Percentiles rank a stretch among this genome's conserved stretches.
phyloP scores from a whole-genome alignment of 2,113 vertebrate species.

The Elgaria multicarinata region DNA sequence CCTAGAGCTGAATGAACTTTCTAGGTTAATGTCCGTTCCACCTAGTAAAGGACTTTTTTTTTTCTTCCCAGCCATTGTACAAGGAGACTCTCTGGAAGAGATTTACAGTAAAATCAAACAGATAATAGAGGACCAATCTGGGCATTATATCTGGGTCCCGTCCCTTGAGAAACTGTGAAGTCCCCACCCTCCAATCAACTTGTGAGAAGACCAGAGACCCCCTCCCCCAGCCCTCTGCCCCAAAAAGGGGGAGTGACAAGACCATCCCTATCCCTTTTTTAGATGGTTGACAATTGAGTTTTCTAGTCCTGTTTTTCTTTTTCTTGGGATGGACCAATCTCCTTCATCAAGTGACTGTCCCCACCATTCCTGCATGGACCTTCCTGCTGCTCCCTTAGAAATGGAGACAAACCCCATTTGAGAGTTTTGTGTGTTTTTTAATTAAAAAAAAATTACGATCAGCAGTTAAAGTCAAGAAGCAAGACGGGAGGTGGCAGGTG shows the following conservation, averaged over 20 bases:
- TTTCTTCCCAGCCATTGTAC: conserved; percentile 91
- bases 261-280: conserved; percentile 90
- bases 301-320: conserved; percentile 97
- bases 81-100: conserved; percentile 99
- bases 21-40: not conserved
- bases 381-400: conserved; percentile 79
- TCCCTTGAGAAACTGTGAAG: conserved; percentile 99
- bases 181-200: conserved; percentile 73
- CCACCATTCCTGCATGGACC: conserved; percentile 95
- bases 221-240: conserved; percentile 78
- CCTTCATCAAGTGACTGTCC: conserved; percentile 93
- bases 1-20: not conserved
- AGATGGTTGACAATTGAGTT: conserved; percentile 96
- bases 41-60: conserved; percentile 18
- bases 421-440: conserved; percentile 77
- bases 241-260: conserved; percentile 70
- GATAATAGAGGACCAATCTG: conserved; percentile 99
- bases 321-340: conserved; percentile 90
- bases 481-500: conserved; percentile 73
- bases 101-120: conserved; percentile 99
- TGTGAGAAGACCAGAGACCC: conserved; percentile 81
- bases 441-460: conserved; percentile 65
- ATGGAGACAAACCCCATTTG: conserved; percentile 85
- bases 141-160: conserved; percentile 99
- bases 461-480: conserved; percentile 86